Evolutionary conservation across 2,797 vertebrate species (phyloP), one percentile per base, ranked within the genome.

Genomic region (Tangara arthus): DNA sequence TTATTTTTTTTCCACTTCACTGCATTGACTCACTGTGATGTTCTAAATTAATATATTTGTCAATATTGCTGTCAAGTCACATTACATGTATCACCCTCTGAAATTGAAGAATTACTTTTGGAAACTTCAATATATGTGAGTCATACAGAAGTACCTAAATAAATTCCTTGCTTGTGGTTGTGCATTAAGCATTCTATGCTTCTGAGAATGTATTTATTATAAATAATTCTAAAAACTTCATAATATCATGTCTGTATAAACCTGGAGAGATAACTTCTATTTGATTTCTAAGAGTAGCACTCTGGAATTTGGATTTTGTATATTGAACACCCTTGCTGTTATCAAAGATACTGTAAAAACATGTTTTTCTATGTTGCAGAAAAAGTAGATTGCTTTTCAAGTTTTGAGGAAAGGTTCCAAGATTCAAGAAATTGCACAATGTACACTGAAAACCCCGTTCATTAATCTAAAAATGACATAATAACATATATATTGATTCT

Each of bases 1-100:
- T 94, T 90, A 47, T 39, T 57, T 86, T 68, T 91, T 91, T 94
- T 93, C 66, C 35, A 64, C 65, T 64, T 93, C 87, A 78, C 27
- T 6, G 15, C 50, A 71, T 72, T 79, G 23, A 46, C 24, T 68
- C 35, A n/a, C 52, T 47, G 11, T 49, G 35, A 64, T 85, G n/a
- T 75, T 93, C 59, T 64, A 81, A 61, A 93, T 91, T 82, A 91
- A 85, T 85, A 28, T 77, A 53, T 82, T 90, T 92, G 65, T 82
- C 89, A 89, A 39, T 92, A 68, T 69, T 91, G 50, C 27, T 60
- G 55, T 84, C 89, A 86, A 88, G 52, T 37, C 44, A 44, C 8
- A 18, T 82, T 80, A 65, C 5, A 6, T 1, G 2, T 84, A 78
- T 59, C 39, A 89, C 8, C 32, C 17, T 84, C 79, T 85, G 60